These are phyloP conservation scores for Andricus curvator DNA, from an alignment of 2,888 invertebrate genomes.

Conservation along the genomic window DNA sequence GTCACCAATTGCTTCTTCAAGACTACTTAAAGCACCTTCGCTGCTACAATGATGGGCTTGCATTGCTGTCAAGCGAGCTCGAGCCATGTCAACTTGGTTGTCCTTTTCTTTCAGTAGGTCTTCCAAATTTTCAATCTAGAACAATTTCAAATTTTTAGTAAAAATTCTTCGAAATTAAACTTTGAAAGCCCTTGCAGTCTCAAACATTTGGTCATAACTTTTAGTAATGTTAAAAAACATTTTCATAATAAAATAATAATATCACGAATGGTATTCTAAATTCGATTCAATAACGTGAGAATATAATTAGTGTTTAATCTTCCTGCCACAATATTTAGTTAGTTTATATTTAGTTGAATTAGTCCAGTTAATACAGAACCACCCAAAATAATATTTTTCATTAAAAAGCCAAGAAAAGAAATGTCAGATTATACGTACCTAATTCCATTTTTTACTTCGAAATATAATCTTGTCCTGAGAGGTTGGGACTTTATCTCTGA, in stretches of 20 bases:
- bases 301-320: no score
- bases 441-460: not conserved
- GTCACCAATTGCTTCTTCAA: constrained; percentile 97
- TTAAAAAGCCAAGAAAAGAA: not conserved
- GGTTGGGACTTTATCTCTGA: no score
- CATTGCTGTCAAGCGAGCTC: constrained; percentile 93
- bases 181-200: not conserved
- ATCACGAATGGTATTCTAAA: not conserved
- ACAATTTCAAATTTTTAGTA: constrained; percentile 42
- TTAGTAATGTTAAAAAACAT: no score
- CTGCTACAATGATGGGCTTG: constrained; percentile 96
- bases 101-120: constrained; percentile 98
- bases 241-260: constrained; percentile 25
- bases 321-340: no score
- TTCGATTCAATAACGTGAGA: not conserved
- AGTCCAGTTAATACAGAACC: no score
- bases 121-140: constrained; percentile 97
- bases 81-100: constrained; percentile 97
- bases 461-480: no score
- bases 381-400: not conserved
- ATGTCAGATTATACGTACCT: not conserved
- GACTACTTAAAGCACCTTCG: constrained; percentile 93
- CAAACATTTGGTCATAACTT: no score
- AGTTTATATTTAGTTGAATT: not conserved
- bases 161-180: constrained; percentile 24